These are phyloP conservation scores for Campaea margaritaria DNA, from an alignment of 2,888 invertebrate genomes.

Conservation along the genomic window DNA sequence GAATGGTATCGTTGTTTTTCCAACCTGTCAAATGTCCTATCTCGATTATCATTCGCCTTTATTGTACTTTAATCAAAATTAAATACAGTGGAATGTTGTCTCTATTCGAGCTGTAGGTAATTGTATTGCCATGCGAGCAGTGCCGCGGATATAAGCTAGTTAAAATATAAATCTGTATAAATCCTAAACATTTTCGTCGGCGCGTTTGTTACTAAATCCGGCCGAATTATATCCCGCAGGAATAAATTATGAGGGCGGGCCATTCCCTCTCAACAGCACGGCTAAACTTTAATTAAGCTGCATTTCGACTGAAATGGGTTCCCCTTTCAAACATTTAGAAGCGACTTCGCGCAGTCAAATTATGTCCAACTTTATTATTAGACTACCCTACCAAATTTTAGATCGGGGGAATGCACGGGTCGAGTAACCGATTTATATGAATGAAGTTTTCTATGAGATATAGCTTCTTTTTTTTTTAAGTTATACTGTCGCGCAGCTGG, in stretches of 20 bases:
- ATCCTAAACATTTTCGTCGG: constrained; percentile 64
- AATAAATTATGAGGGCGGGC: constrained; percentile 79
- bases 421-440: too few species aligned
- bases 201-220: constrained; percentile 74
- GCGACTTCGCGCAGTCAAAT: constrained; percentile 59
- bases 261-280: constrained; percentile 71
- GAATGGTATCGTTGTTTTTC: too few species aligned
- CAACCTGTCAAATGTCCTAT: too few species aligned
- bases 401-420: constrained; percentile 35
- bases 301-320: constrained; percentile 74
- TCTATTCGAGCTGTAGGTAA: too few species aligned
- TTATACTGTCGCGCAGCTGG: too few species aligned
- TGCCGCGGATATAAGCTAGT: constrained; percentile 9
- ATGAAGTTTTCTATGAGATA: too few species aligned
- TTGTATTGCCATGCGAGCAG: not conserved
- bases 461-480: too few species aligned
- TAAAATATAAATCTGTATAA: constrained; percentile 55
- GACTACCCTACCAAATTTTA: constrained; percentile 47
- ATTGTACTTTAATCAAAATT: too few species aligned
- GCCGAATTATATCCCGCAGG: constrained; percentile 74
- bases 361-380: constrained; percentile 52
- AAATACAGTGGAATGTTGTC: too few species aligned
- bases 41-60: too few species aligned
- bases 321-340: constrained; percentile 73
- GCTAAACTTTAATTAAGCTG: constrained; percentile 81